Evolutionary conservation across 2,113 vertebrate genomes (phyloP).

Genomic region (Egretta garzetta): DNA sequence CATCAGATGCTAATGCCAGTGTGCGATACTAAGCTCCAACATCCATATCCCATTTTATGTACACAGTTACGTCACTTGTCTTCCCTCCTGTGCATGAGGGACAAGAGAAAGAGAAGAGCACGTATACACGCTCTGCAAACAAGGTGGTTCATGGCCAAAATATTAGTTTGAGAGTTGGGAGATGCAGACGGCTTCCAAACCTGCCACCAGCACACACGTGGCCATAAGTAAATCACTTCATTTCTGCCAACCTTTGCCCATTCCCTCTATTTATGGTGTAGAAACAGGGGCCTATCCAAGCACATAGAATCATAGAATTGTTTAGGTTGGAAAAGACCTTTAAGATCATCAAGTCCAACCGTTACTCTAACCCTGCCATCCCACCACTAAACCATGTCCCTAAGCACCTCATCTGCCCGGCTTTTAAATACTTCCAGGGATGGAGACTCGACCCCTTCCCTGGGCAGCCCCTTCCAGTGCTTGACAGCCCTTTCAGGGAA

Average conservation of each 20-base stretch:
- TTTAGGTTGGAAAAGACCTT: too few relatives aligned
- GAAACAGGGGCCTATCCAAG: fast-evolving
- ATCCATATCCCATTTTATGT: fast-evolving
- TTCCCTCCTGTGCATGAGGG: fast-evolving
- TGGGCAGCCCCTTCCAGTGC: too few relatives aligned
- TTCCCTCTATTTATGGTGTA: fast-evolving
- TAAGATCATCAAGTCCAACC: too few relatives aligned
- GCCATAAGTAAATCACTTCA: neutral
- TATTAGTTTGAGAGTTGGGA: neutral
- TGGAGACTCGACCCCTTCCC: too few relatives aligned
- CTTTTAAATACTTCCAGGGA: too few relatives aligned
- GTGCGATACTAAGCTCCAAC: neutral
- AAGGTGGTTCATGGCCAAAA: neutral
- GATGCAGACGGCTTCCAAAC: neutral
- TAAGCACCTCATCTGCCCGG: too few relatives aligned
- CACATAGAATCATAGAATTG: too few relatives aligned
- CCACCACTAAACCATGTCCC: too few relatives aligned
- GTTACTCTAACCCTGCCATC: too few relatives aligned
- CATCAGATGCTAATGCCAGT: fast-evolving
- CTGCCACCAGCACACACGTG: fast-evolving
- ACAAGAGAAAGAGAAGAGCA: neutral
- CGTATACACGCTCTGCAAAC: neutral
- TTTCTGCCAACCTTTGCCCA: neutral
- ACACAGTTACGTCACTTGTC: neutral
- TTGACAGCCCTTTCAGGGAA: too few relatives aligned